Conservation (phyloP, 1,140 invertebrate genomes). For the Drosophila persimilis region DNA sequence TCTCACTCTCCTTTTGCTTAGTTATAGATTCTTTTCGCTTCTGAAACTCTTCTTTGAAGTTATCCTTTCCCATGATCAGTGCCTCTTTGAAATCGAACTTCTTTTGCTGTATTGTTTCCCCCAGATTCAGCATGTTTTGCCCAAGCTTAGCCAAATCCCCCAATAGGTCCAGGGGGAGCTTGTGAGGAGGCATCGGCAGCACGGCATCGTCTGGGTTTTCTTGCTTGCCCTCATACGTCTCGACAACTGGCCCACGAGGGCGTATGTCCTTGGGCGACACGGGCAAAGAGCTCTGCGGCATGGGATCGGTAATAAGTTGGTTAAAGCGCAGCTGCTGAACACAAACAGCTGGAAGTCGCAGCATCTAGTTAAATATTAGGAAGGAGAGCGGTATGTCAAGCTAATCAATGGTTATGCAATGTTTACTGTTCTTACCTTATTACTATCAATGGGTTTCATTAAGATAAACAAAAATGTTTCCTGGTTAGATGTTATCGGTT, state of each 20-base stretch:
- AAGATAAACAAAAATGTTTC: too few species aligned
- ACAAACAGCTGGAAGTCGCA: too few species aligned
- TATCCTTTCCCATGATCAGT: neutral
- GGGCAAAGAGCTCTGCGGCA: neutral
- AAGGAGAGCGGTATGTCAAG: too few species aligned
- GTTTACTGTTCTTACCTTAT: too few species aligned
- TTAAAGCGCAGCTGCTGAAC: neutral
- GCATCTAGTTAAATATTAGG: too few species aligned
- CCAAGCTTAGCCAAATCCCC: neutral
- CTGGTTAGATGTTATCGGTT: too few species aligned
- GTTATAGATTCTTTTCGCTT: too few species aligned
- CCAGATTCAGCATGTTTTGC: neutral
- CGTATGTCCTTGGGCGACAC: neutral
- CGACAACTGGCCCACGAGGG: conserved; percentile 38
- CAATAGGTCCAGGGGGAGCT: neutral
- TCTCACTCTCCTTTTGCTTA: too few species aligned
- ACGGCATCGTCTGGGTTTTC: conserved; percentile 25
- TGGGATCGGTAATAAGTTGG: neutral
- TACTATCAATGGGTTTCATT: too few species aligned
- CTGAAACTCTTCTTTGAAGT: too few species aligned
- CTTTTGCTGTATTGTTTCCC: neutral
- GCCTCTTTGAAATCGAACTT: too few species aligned
- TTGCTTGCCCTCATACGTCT: conserved; percentile 22
- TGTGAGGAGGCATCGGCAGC: conserved; percentile 54
- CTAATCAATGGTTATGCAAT: too few species aligned